These are phyloP conservation scores for Sphenodon punctatus DNA, from an alignment of 2,797 vertebrate genomes.

Conservation along the genomic window DNA sequence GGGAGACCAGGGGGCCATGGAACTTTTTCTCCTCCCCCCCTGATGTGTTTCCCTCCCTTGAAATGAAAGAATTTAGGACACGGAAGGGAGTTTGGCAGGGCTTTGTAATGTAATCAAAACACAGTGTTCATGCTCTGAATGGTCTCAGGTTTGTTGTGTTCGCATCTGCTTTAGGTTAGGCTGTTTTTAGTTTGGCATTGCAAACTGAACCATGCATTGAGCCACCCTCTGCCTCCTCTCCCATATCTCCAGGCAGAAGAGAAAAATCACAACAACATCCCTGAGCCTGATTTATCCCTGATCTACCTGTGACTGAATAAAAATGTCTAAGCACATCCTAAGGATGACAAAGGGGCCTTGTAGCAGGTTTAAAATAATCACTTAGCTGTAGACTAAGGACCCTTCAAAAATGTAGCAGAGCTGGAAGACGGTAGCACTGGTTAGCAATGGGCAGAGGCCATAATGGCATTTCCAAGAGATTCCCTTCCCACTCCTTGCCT, in stretches of 20 bases:
- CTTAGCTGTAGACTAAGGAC: not conserved
- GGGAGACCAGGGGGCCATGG: too few relatives aligned
- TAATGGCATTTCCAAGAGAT: slow-evolving; percentile 26
- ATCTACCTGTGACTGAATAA: too few relatives aligned
- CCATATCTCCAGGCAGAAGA: slow-evolving; percentile 12
- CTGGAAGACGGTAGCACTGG: not conserved
- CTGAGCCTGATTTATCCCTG: too few relatives aligned
- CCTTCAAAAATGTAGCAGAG: not conserved
- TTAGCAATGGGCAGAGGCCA: not conserved
- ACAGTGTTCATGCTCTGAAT: slow-evolving; percentile 57
- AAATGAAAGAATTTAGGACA: slow-evolving; percentile 66
- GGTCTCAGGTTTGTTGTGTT: slow-evolving; percentile 46
- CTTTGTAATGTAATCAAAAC: slow-evolving; percentile 62
- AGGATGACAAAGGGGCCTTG: slow-evolving; percentile 5
- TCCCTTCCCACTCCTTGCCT: not conserved
- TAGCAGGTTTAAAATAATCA: not conserved
- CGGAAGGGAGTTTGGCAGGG: slow-evolving; percentile 46
- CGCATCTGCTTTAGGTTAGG: slow-evolving; percentile 63
- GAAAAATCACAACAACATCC: slow-evolving; percentile 47
- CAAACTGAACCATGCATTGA: slow-evolving; percentile 56
- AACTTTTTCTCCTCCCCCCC: too few relatives aligned
- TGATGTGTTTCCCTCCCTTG: slow-evolving; percentile 66
- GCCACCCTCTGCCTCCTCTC: too few relatives aligned
- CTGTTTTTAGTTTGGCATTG: slow-evolving; percentile 50
- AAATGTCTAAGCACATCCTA: slow-evolving; percentile 27